Percentiles rank a stretch among this genome's conserved stretches.
phyloP scores from a whole-genome alignment of 2,113 vertebrate genomes.

The Bambusicola thoracicus region DNA sequence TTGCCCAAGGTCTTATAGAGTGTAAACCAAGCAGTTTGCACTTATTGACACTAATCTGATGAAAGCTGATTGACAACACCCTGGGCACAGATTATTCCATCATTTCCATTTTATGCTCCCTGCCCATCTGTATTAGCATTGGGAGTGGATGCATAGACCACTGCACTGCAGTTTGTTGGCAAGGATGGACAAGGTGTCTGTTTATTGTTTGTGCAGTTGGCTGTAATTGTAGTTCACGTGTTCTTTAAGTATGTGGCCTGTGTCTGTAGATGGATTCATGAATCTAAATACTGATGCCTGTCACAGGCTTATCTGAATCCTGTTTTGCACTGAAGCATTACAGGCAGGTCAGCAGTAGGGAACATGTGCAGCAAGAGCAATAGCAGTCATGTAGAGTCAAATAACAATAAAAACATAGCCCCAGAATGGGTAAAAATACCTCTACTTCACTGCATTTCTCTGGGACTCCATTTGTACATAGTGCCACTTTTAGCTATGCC shows the following conservation, averaged over 20 bases:
- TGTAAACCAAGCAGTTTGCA: background rate
- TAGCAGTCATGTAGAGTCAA: background rate
- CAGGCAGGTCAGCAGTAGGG: background rate
- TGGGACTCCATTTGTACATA: background rate
- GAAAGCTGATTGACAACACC: background rate
- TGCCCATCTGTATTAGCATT: background rate
- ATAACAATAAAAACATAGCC: background rate
- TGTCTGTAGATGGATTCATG: background rate
- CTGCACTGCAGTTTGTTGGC: background rate
- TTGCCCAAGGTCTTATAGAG: background rate
- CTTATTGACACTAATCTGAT: background rate
- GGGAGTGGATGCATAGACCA: background rate
- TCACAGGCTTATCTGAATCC: background rate
- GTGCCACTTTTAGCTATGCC: background rate
- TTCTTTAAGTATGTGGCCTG: slow-evolving; percentile 3
- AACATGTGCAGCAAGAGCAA: background rate
- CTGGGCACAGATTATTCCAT: background rate
- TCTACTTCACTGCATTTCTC: background rate
- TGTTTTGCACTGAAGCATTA: background rate
- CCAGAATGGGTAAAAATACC: background rate
- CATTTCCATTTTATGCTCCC: background rate
- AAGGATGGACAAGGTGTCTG: background rate
- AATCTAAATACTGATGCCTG: background rate
- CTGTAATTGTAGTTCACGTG: background rate
- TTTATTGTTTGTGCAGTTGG: background rate